Conservation (phyloP, 2,113 vertebrate species). For the Apodemus sylvaticus region DNA sequence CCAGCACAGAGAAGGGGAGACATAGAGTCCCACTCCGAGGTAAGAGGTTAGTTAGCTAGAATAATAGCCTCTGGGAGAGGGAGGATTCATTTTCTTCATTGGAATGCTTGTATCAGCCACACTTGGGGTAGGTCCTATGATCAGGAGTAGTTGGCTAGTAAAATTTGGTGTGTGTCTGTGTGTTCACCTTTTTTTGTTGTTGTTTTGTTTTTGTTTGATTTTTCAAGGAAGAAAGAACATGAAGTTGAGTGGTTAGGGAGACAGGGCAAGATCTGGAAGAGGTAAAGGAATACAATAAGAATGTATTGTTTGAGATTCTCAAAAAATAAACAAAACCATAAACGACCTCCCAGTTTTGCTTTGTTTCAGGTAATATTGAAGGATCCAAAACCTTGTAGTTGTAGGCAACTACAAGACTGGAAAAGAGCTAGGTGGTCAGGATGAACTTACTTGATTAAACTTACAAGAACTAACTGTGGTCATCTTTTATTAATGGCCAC, state of each 20-base stretch:
- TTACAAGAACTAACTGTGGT: conserved; percentile 27
- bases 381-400: background rate
- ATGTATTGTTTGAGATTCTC: background rate
- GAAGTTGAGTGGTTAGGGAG: background rate
- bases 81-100: background rate
- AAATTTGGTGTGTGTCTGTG: background rate
- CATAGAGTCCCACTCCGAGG: background rate
- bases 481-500: conserved; percentile 26
- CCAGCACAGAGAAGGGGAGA: background rate
- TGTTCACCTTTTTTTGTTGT: no score
- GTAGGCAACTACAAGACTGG: background rate
- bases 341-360: conserved; percentile 38
- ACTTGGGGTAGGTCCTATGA: background rate
- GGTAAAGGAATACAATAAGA: background rate
- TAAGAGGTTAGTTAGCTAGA: background rate
- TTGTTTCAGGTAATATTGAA: conserved; percentile 13
- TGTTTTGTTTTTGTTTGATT: background rate
- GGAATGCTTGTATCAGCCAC: background rate
- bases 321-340: background rate
- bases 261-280: background rate
- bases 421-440: background rate
- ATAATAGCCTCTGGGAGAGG: no score
- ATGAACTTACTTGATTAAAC: conserved; percentile 31
- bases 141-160: background rate
- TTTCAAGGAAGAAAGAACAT: background rate